These are phyloP conservation scores for Leptinotarsa tumamoca DNA, from an alignment of 2,888 invertebrate genomes.

Conservation along the genomic window DNA sequence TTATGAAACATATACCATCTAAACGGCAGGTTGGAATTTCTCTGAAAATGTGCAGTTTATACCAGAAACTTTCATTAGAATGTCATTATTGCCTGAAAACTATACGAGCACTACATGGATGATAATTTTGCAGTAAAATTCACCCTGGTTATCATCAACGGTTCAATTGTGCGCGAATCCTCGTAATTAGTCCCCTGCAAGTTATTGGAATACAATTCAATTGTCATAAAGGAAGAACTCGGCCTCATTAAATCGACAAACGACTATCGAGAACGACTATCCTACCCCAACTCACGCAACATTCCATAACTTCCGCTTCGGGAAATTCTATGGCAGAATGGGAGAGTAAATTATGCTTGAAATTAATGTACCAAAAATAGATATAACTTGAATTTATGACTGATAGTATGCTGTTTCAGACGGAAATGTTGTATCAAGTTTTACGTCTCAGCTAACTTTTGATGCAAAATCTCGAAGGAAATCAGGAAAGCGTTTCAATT, in stretches of 20 bases:
- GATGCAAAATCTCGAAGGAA: slow-evolving; percentile 6
- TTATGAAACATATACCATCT: too few relatives aligned
- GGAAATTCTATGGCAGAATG: slow-evolving; percentile 21
- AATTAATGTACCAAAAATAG: slow-evolving; percentile 28
- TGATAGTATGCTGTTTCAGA: slow-evolving; percentile 6
- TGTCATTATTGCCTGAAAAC: too few relatives aligned
- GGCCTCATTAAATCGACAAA: slow-evolving; percentile 22
- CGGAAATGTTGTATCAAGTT: slow-evolving; percentile 3
- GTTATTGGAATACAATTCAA: not conserved
- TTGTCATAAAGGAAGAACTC: not conserved
- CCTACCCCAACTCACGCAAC: slow-evolving; percentile 20
- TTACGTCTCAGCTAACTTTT: slow-evolving; percentile 4
- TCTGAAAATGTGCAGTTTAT: too few relatives aligned
- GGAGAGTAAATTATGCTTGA: slow-evolving; percentile 26
- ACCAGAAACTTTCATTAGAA: too few relatives aligned
- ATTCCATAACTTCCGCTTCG: slow-evolving; percentile 27
- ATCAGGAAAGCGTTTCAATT: not conserved
- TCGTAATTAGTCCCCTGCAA: not conserved
- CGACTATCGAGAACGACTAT: slow-evolving; percentile 17
- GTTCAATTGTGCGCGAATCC: too few relatives aligned
- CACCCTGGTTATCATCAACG: too few relatives aligned
- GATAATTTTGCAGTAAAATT: too few relatives aligned
- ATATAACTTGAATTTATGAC: slow-evolving; percentile 13
- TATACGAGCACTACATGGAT: too few relatives aligned
- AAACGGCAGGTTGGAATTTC: too few relatives aligned